Evolutionary conservation across 2,888 invertebrate genomes (phyloP).

Genomic region (Danaus chrysippus): DNA sequence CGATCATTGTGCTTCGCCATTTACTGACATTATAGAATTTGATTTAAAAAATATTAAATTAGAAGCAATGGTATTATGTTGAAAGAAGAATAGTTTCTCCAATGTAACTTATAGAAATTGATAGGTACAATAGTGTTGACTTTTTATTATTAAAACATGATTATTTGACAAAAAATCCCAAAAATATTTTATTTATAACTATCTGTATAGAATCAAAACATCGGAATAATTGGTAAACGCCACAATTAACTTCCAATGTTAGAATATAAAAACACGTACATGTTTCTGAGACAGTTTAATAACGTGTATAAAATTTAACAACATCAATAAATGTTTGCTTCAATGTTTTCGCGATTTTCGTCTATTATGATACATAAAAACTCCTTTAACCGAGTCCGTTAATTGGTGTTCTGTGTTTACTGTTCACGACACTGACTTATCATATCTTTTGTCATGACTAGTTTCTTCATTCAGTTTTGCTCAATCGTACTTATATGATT

Average conservation of each 20-base stretch:
- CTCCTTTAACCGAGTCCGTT: background rate
- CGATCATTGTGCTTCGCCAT: slow-evolving; percentile 44
- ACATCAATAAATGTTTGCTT: slow-evolving; percentile 32
- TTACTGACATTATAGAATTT: slow-evolving; percentile 41
- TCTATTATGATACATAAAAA: slow-evolving; percentile 1
- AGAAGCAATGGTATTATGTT: background rate
- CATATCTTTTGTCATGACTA: background rate
- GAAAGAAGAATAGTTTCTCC: no score
- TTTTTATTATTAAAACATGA: no score
- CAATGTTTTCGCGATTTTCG: slow-evolving; percentile 7
- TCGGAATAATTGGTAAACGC: no score
- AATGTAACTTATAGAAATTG: no score
- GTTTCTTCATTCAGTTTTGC: no score
- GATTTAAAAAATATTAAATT: slow-evolving; percentile 25
- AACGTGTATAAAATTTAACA: slow-evolving; percentile 43
- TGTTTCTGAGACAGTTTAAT: slow-evolving; percentile 47
- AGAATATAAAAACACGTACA: slow-evolving; percentile 42
- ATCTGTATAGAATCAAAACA: no score
- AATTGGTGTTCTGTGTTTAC: background rate
- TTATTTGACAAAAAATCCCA: no score
- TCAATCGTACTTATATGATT: no score
- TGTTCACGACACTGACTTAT: background rate
- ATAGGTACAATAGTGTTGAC: no score
- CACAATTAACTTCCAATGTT: slow-evolving; percentile 16
- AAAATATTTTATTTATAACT: no score